A percentile compares a stretch with the other conserved stretches of the same genome.
These are phyloP conservation scores for Temnothorax nylanderi DNA, from an alignment of 1,140 invertebrate species.

Conservation along the genomic window DNA sequence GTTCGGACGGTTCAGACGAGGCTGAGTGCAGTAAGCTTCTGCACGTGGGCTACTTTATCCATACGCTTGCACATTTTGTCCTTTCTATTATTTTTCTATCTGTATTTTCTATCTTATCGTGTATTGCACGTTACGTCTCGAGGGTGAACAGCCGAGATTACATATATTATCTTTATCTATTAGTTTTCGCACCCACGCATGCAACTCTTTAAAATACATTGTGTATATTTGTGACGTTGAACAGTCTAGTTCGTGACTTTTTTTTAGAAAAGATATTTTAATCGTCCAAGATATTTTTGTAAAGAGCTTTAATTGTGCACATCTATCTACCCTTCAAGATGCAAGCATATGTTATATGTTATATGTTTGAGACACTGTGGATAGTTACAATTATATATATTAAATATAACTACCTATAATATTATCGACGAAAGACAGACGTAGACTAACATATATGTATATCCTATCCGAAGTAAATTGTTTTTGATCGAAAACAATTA, in stretches of 20 bases:
- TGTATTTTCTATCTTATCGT: not conserved
- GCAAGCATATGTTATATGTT: not conserved
- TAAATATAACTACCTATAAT: not conserved
- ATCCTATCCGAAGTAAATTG: not conserved
- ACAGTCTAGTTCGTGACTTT: not conserved
- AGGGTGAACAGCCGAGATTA: not conserved
- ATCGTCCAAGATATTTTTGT: not conserved
- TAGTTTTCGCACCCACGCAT: not conserved
- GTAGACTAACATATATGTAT: not conserved
- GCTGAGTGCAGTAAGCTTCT: slow-evolving; percentile 94
- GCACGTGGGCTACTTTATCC: slow-evolving; percentile 58
- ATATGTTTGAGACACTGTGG: not conserved
- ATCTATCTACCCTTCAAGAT: not conserved
- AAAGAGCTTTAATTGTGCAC: not conserved
- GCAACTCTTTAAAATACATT: not conserved
- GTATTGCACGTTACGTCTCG: not conserved
- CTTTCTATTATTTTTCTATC: not conserved
- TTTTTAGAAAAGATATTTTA: not conserved
- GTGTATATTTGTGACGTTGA: not conserved
- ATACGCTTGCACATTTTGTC: slow-evolving; percentile 23
- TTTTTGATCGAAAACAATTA: not conserved
- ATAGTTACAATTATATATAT: not conserved
- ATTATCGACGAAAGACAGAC: not conserved
- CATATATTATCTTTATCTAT: not conserved
- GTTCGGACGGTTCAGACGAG: slow-evolving; percentile 95